Conservation (phyloP, 2,113 vertebrate genomes). For the Eonycteris spelaea region DNA sequence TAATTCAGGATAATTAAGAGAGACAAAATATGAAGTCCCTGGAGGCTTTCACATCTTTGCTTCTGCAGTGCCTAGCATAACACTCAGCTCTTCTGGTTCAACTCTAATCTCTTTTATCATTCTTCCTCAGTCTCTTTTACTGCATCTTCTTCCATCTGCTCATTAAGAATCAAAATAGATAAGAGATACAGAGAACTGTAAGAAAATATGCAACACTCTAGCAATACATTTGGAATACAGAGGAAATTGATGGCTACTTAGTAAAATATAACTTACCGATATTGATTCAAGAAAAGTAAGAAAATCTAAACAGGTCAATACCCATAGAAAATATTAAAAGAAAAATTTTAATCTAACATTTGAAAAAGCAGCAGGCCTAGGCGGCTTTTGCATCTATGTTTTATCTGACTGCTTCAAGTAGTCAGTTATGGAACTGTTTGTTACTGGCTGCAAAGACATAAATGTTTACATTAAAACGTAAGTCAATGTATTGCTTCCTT, state of each 20-base stretch:
- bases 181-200: neutral
- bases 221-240: neutral
- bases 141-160: neutral
- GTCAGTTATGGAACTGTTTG: neutral
- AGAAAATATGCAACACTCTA: neutral
- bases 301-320: neutral
- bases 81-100: neutral
- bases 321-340: neutral
- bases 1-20: neutral
- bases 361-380: neutral
- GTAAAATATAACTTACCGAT: constrained; percentile 3
- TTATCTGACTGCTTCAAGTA: neutral
- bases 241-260: neutral
- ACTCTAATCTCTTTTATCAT: neutral
- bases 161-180: neutral
- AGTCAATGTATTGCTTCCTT: neutral
- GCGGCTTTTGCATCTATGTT: neutral
- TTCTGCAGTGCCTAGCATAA: neutral
- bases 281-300: neutral
- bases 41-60: neutral
- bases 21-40: neutral
- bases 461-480: neutral
- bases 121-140: neutral
- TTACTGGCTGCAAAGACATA: neutral
- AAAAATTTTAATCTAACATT: neutral